Conservation (phyloP, 2,797 vertebrate genomes). For the Avahi laniger region DNA sequence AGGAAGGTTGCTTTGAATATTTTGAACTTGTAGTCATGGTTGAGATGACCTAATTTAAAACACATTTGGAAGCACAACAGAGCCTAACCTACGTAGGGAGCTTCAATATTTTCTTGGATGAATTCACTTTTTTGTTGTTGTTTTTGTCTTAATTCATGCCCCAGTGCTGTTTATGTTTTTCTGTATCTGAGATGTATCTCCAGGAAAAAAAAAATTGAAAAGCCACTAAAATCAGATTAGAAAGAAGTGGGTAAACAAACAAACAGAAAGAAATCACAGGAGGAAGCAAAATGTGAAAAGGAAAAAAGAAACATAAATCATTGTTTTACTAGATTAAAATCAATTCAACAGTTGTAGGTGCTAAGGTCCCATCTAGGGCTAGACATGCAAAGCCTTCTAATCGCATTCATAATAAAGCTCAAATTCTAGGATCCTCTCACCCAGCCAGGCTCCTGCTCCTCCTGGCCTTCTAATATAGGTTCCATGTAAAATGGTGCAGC, state of each 20-base stretch:
- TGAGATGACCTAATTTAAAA: conserved; percentile 78
- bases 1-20: conserved; percentile 76
- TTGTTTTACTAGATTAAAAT: conserved; percentile 1
- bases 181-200: not conserved
- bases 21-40: conserved; percentile 63
- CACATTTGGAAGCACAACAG: conserved; percentile 72
- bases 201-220: not conserved
- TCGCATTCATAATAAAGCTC: not conserved
- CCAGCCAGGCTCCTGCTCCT: not conserved
- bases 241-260: not conserved
- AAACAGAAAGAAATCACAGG: not conserved
- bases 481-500: not conserved
- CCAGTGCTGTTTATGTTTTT: not conserved
- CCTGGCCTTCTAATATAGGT: not conserved
- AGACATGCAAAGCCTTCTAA: not conserved
- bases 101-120: conserved; percentile 43
- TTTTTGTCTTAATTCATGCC: conserved; percentile 38
- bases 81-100: not conserved
- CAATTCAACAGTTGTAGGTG: not conserved
- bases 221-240: not conserved
- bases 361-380: not conserved
- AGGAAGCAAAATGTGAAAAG: not conserved
- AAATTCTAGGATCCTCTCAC: not conserved
- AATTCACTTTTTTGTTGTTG: not conserved
- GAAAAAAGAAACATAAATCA: conserved; percentile 1